phyloP scores from a whole-genome alignment of 1,140 invertebrate species.

The Steinernema khuongi region DNA sequence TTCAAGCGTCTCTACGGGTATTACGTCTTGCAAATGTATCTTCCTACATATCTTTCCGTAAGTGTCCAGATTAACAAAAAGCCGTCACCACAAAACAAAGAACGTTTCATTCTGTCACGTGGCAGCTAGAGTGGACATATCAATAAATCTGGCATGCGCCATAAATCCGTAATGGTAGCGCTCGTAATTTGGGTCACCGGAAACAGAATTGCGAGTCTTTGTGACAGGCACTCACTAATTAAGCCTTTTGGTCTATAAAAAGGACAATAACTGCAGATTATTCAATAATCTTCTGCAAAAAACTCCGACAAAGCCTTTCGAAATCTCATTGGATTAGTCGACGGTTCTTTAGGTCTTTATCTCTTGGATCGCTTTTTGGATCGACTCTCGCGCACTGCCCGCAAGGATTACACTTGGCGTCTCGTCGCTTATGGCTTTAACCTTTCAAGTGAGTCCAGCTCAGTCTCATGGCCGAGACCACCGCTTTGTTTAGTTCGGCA shows the following conservation, averaged over 20 bases:
- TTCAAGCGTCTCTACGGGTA: constrained; percentile 62
- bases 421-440: constrained; percentile 46
- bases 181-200: not conserved
- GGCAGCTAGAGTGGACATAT: too few species aligned
- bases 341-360: constrained; percentile 39
- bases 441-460: constrained; percentile 38
- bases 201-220: too few species aligned
- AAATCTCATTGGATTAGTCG: not conserved
- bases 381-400: constrained; percentile 60
- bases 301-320: not conserved
- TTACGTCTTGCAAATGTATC: constrained; percentile 62
- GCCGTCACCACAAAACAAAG: not conserved
- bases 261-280: too few species aligned
- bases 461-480: not conserved
- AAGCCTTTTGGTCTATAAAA: too few species aligned
- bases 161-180: too few species aligned
- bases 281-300: too few species aligned
- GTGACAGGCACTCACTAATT: too few species aligned
- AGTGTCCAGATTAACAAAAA: not conserved
- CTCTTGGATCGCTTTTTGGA: constrained; percentile 63
- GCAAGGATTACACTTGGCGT: constrained; percentile 61
- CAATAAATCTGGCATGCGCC: too few species aligned
- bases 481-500: constrained; percentile 41
- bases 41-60: constrained; percentile 61
- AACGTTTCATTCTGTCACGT: too few species aligned